These are phyloP conservation scores for Drosophila multiciliata DNA, from an alignment of 2,888 invertebrate species.

Conservation along the genomic window DNA sequence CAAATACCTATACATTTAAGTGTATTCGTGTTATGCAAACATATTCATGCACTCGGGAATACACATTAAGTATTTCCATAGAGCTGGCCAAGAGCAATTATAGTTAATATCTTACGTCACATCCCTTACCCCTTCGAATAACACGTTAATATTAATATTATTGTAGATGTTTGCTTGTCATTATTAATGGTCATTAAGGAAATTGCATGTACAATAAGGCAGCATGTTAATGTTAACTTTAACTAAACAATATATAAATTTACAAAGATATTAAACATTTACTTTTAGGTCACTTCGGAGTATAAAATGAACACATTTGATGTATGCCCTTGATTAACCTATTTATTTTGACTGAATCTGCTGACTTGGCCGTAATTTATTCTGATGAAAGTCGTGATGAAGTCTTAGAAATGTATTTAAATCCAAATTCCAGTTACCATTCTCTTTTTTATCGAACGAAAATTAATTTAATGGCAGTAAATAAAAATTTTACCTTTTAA, in stretches of 20 bases:
- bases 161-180: slow-evolving; percentile 13
- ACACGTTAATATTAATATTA: slow-evolving; percentile 34
- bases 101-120: slow-evolving; percentile 46
- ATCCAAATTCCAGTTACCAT: background rate
- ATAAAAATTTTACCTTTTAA: background rate
- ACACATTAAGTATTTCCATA: slow-evolving; percentile 12
- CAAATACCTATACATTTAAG: slow-evolving; percentile 47
- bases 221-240: slow-evolving; percentile 4
- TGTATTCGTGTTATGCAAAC: slow-evolving; percentile 25
- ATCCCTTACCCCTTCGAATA: slow-evolving; percentile 33
- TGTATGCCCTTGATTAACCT: background rate
- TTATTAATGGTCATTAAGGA: slow-evolving; percentile 33
- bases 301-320: background rate
- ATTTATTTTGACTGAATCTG: background rate
- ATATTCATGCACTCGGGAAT: slow-evolving; percentile 20
- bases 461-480: background rate
- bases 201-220: slow-evolving; percentile 39
- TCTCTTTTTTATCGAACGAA: background rate
- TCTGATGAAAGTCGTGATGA: background rate
- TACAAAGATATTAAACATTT: background rate
- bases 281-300: background rate
- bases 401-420: background rate
- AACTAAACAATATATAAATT: background rate
- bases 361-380: background rate
- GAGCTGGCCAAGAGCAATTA: slow-evolving; percentile 25